Evolutionary conservation across 2,113 vertebrate genomes (phyloP).

Genomic region (Colossoma macropomum): DNA sequence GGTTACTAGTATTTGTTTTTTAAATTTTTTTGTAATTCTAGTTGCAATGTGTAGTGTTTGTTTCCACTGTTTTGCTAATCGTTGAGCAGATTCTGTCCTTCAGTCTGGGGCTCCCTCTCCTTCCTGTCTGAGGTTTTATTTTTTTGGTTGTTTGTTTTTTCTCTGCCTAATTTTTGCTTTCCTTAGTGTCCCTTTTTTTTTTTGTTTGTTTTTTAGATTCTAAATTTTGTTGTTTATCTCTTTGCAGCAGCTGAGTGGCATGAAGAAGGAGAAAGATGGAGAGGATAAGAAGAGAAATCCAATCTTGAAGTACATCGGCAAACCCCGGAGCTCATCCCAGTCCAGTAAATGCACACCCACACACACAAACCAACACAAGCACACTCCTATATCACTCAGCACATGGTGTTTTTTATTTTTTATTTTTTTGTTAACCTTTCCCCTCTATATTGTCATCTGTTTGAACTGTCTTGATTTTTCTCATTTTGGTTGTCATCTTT

Average conservation of each 20-base stretch:
- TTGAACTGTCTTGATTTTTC: background rate
- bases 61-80: too few relatives aligned
- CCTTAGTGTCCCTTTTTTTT: background rate
- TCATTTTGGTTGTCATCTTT: conserved; percentile 42
- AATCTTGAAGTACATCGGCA: conserved; percentile 93
- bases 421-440: background rate
- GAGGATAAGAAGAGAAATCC: conserved; percentile 92
- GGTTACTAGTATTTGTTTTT: too few relatives aligned
- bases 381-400: background rate
- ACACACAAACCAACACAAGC: conserved; percentile 9
- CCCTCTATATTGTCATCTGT: conserved; percentile 9
- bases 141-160: too few relatives aligned
- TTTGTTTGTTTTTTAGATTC: background rate
- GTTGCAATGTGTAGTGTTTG: too few relatives aligned
- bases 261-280: conserved; percentile 85
- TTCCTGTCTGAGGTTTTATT: too few relatives aligned
- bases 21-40: too few relatives aligned
- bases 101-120: too few relatives aligned
- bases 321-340: conserved; percentile 87
- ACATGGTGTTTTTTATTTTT: background rate
- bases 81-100: too few relatives aligned
- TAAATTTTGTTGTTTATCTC: background rate
- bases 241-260: conserved; percentile 79
- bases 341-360: conserved; percentile 81
- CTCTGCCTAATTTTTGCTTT: too few relatives aligned